Conservation (phyloP, 2,113 vertebrate species). For the Prolemur simus region DNA sequence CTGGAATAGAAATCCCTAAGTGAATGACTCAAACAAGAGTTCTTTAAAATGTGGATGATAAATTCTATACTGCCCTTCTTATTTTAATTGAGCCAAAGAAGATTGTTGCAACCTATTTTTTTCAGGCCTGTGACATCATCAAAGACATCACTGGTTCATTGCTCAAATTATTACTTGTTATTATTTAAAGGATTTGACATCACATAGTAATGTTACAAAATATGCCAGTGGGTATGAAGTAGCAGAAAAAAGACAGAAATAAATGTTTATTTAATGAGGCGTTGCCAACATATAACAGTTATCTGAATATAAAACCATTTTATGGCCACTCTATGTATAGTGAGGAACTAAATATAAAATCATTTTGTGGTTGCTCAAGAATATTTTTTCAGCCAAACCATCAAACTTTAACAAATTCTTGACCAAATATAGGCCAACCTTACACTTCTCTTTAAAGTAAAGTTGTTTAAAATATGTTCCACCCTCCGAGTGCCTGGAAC, state of each 20-base stretch:
- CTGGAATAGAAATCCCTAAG: neutral
- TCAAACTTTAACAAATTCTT: slow-evolving; percentile 46
- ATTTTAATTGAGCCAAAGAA: slow-evolving; percentile 29
- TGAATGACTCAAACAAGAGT: slow-evolving; percentile 4
- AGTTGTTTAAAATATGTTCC: slow-evolving; percentile 20
- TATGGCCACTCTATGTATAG: neutral
- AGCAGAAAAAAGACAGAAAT: slow-evolving; percentile 31
- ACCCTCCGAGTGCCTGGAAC: neutral
- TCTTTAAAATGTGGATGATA: neutral
- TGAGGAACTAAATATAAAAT: slow-evolving; percentile 49
- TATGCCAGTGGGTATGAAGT: neutral
- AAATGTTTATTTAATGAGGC: slow-evolving; percentile 67
- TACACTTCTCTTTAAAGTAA: neutral
- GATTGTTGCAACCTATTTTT: neutral
- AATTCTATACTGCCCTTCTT: neutral
- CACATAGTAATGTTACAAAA: slow-evolving; percentile 40
- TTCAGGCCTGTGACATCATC: neutral
- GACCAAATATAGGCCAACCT: neutral
- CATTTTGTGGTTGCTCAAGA: slow-evolving; percentile 43
- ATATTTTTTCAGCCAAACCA: slow-evolving; percentile 53
- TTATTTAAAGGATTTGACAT: slow-evolving; percentile 64
- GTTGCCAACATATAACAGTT: slow-evolving; percentile 23
- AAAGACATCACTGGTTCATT: neutral
- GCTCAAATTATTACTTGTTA: neutral
- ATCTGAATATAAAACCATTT: slow-evolving; percentile 59